Conservation (phyloP, 2,888 invertebrate genomes). For the Eledona agricola region DNA sequence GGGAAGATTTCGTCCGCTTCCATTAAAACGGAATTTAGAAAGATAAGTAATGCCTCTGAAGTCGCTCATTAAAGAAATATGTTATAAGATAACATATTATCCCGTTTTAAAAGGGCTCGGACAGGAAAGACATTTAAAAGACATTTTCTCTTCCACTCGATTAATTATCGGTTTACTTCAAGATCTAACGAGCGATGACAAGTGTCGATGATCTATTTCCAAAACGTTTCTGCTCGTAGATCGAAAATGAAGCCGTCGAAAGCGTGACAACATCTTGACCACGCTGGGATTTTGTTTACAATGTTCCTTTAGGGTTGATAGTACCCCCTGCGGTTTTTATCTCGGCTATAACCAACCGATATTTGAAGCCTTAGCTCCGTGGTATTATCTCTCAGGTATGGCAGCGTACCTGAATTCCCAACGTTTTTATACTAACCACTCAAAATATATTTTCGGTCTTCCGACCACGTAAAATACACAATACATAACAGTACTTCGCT, state of each 20-base stretch:
- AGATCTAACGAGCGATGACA: conserved; percentile 12
- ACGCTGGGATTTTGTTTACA: conserved; percentile 36
- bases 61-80: conserved; percentile 42
- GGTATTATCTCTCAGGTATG: conserved; percentile 47
- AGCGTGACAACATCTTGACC: conserved; percentile 33
- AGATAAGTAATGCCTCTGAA: conserved; percentile 41
- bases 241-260: conserved; percentile 30
- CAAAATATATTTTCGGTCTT: conserved; percentile 40
- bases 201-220: conserved; percentile 10
- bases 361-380: conserved; percentile 42
- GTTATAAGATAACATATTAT: conserved; percentile 41
- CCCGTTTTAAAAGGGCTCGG: conserved; percentile 35
- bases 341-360: conserved; percentile 39
- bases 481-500: conserved; percentile 27
- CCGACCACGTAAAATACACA: conserved; percentile 28
- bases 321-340: conserved; percentile 37
- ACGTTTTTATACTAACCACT: conserved; percentile 46
- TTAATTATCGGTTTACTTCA: too few relatives aligned
- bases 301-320: conserved; percentile 33
- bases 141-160: conserved; percentile 10
- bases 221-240: conserved; percentile 15
- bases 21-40: conserved; percentile 35
- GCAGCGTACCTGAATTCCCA: conserved; percentile 42
- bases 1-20: conserved; percentile 19
- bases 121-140: conserved; percentile 20